Base-by-base conservation (phyloP, 2,797 vertebrate genomes). In the Epinephelus malabaricus region DNA sequence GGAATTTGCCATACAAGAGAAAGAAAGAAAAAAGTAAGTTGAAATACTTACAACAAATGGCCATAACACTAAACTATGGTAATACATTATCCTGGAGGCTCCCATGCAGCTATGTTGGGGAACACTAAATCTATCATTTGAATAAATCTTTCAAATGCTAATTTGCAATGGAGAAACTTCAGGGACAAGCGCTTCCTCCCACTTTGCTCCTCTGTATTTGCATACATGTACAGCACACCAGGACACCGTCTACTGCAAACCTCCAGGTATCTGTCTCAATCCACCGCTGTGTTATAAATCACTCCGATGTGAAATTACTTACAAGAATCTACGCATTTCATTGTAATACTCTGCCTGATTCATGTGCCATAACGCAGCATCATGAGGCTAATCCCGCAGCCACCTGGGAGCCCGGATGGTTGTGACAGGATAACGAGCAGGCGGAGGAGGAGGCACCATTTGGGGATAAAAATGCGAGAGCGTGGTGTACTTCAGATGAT, bases 281-380 rank as follows among this genome's bases (percentile, higher is more conserved):
- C 73, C 59, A 74, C 66, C 76, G 14, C 74, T 19, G 62, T 45
- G 66, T 61, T 83, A 86, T 91, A 85, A 91, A 92, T 93, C 89
- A 87, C 76, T 68, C 14, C 69, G 74, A 86, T 90, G 80, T 84
- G 73, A 88, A 94, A 92, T 88, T 83, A 87, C 83, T 69, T 79
- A 69, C 71, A 61, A 78, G 38, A 83, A 88, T 81, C 64, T 74
- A 73, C 73, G 68, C 54, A 81, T 90, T 89, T 76, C 62, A 78
- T 71, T 66, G 61, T 76, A 86, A 88, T 86, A 85, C 77, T 83
- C 64, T 27, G 65, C 59, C 27, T 72, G 59, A 89, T 88, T 89
- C 83, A 91, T 80, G 82, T 76, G 55, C 69, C 78, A 82, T 81
- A 79, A 85, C 85, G 56, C 23, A 30, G 79, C 82, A 81, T 79